phyloP scores from a whole-genome alignment of 2,113 vertebrate genomes.

The crab-eating macaque (Macaca fascicularis) region T2T-MFA8v1.1 NC_088392.1:21467501-21468000 shows the following conservation, averaged over 20 bases:
- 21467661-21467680: neutral
- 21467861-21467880: neutral
- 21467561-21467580: neutral
- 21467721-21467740: neutral
- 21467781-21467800: neutral
- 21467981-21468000: accelerated
- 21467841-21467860: neutral
- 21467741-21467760: neutral
- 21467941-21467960: accelerated
- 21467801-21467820: neutral
- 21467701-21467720: neutral
- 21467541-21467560: neutral
- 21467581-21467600: neutral
- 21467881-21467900: neutral
- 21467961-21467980: neutral
- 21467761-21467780: neutral
- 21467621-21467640: neutral
- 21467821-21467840: neutral
- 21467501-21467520: neutral
- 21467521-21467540: neutral
- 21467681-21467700: neutral
- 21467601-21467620: neutral
- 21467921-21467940: neutral
- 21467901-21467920: neutral
- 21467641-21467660: neutral